These are phyloP conservation scores for Pan paniscus DNA, from an alignment of 2,113 vertebrate species.

Conservation along the genomic window DNA sequence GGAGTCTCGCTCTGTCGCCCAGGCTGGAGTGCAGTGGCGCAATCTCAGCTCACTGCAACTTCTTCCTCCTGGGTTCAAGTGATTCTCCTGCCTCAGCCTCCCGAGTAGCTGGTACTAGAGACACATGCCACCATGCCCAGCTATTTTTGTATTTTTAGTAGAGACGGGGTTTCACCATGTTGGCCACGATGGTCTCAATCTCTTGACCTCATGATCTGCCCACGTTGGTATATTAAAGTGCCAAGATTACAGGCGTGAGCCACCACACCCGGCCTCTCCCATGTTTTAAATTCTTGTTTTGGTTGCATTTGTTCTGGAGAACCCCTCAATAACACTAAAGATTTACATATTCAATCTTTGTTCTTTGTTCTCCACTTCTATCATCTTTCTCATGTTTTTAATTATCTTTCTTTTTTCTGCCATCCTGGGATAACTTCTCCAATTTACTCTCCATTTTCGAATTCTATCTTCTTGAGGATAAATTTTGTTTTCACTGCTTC, in stretches of 20 bases:
- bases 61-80: too few species aligned
- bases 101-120: too few species aligned
- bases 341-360: not conserved
- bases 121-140: rapidly evolving
- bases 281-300: not conserved
- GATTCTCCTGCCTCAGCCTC: too few species aligned
- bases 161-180: too few species aligned
- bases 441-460: not conserved
- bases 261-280: rapidly evolving
- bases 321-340: not conserved
- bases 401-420: not conserved
- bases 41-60: too few species aligned
- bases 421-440: not conserved
- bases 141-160: too few species aligned
- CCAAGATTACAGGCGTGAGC: too few species aligned
- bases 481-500: not conserved
- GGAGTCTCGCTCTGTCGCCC: too few species aligned
- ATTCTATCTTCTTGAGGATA: not conserved
- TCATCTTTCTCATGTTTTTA: not conserved
- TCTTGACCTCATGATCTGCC: too few species aligned
- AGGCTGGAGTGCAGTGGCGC: too few species aligned
- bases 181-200: too few species aligned
- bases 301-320: not conserved
- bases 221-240: too few species aligned
- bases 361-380: not conserved